Conservation (phyloP, 1,140 invertebrate genomes). For the Anthonomus grandis region DNA sequence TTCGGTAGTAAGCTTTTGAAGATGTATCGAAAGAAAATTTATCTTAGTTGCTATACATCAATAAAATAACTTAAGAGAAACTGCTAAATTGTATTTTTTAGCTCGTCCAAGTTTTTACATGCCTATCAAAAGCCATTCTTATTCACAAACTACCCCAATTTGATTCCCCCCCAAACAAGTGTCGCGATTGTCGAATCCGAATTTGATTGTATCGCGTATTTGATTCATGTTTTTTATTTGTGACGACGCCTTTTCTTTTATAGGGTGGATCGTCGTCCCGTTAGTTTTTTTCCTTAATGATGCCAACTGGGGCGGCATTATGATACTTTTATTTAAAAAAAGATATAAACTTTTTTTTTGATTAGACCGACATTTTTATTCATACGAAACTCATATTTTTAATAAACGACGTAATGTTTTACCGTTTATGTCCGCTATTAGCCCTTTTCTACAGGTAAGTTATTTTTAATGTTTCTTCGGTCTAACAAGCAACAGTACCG, state of each 20-base stretch:
- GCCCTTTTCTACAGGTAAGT: conserved; percentile 21
- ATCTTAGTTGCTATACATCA: too few relatives aligned
- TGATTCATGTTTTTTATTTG: conserved; percentile 27
- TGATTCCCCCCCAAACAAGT: conserved; percentile 24
- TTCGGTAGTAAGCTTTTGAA: too few relatives aligned
- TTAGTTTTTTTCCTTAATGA: conserved; percentile 2
- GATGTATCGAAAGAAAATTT: too few relatives aligned
- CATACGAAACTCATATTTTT: too few relatives aligned
- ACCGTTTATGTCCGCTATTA: conserved; percentile 18
- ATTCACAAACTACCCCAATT: conserved; percentile 27
- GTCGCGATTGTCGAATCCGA: conserved; percentile 29
- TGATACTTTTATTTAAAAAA: too few relatives aligned
- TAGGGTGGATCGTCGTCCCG: not conserved
- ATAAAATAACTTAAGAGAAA: too few relatives aligned
- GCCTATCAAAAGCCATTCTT: conserved; percentile 15
- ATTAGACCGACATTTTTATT: too few relatives aligned
- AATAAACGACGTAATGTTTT: conserved; percentile 16
- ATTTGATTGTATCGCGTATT: conserved; percentile 30
- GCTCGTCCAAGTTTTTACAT: too few relatives aligned
- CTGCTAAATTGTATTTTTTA: too few relatives aligned
- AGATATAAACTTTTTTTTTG: too few relatives aligned
- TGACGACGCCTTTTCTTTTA: not conserved
- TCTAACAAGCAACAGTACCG: conserved; percentile 21
- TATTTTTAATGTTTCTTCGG: conserved; percentile 21
- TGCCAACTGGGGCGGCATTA: not conserved